Evolutionary conservation across 2,113 vertebrate genomes (phyloP).

Genomic region (Tilapia sparmanii): DNA sequence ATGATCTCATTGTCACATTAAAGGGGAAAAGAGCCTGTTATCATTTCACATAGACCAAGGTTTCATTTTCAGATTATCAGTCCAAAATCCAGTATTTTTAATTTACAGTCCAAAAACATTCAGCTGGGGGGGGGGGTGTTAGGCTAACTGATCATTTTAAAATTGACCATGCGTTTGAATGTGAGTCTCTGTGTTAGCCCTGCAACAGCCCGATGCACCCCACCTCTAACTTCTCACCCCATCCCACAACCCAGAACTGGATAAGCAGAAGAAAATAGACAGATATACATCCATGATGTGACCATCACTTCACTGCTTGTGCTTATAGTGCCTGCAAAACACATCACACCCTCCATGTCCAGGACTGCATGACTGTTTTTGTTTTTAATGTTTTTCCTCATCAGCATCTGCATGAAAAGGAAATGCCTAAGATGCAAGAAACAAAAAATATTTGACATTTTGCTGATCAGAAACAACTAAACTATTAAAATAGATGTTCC

Average conservation of each 20-base stretch:
- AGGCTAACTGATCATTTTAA: background rate
- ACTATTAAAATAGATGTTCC: background rate
- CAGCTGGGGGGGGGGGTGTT: fast-evolving
- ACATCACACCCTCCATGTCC: background rate
- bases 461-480: background rate
- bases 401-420: background rate
- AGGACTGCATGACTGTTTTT: background rate
- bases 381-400: background rate
- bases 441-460: background rate
- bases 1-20: background rate
- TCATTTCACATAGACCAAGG: background rate
- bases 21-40: fast-evolving
- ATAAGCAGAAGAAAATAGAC: background rate
- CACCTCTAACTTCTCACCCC: fast-evolving
- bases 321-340: background rate
- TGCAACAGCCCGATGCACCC: fast-evolving
- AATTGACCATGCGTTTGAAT: background rate
- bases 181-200: background rate
- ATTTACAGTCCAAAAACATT: background rate
- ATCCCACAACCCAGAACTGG: background rate
- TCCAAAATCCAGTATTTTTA: background rate
- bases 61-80: background rate
- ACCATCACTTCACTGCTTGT: background rate
- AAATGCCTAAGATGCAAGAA: background rate
- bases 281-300: background rate